Base-by-base conservation (phyloP, 2,888 invertebrate genomes). In the Metalampra italica region DNA sequence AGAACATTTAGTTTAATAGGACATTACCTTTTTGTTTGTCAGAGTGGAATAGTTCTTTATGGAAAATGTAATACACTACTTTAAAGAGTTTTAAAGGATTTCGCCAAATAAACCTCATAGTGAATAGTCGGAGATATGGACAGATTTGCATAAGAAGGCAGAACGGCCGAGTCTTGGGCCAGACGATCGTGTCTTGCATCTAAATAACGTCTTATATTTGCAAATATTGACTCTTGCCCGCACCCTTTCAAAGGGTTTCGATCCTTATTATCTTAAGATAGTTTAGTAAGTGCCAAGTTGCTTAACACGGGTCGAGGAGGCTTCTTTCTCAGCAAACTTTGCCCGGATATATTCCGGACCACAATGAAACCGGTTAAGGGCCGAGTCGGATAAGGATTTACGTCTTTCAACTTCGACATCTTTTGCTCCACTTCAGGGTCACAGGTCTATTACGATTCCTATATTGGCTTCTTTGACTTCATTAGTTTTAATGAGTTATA, bases 191-290 rank as follows among this genome's bases (percentile, higher is more conserved):
- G 87, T 82, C 81, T 75, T 68, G 87, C 86, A 87, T 88, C 82
- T 82, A 84, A 87, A 88, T 87, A 84, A 78, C 82, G 82, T 81
- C 82, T 87, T 88, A 87, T 84, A 81, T 85, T 82, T 81, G 82
- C 85, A 85, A 88, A 89, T 86, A 89, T 89, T 88, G 83, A 83
- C 87, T 80, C 72, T 76, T 71, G 68, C 70, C 79, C 78, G 76
- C 76, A 83, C 82, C 82, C 84, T 82, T 80, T 77, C 62, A 72
- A 73, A 79, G 78, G 78, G 79, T 68, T 77, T 71, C 67, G 69
- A 80, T 81, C 75, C 76, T 73, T 78, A 79, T 80, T 80, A 79
- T 81, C 81, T 77, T 80, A 77, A 79, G 76, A 81, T 75, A 78
- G 79, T 82, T 82, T 78, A 80, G 78, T 68, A 68, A 74, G 78